Base-by-base conservation (phyloP, 2,797 vertebrate genomes). In the Rhinogobio ventralis region DNA sequence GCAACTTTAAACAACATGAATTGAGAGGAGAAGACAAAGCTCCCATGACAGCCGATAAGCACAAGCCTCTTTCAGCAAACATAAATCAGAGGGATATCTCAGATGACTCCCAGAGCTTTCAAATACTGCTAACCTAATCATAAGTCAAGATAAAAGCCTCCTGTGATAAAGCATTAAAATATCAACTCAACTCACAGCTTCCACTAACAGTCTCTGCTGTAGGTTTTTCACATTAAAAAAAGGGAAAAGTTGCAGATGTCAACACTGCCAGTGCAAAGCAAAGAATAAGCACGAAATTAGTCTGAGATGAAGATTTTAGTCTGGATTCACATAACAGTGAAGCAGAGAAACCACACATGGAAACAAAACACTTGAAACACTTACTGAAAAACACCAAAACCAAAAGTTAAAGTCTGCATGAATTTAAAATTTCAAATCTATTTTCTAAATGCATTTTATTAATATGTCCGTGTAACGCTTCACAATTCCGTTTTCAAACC, bases 71-170 rank as follows among this genome's bases (percentile, higher is more conserved):
- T 87, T 89, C 85, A 86, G 89, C 64, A 84, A 84, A 91, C 88
- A 91, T 66, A 87, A 91, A 92, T 91, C 33, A 39, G 53, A 88
- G 76, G 67, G 57, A 91, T 92, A 88, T 93, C 90, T 89, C 89
- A 90, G 88, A 85, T 92, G 93, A 89, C 90, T 90, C 87, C 89
- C 84, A 74, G 81, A 84, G 85, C 51, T 67, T 87, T 92, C 86
- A 75, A 91, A 93, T 87, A 87, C 89, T 90, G 68, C 83, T 72
- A 85, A 90, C 33, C 86, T 66, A 89, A 93, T 91, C 91, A 92
- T 89, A 88, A 89, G 92, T 89, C 80, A 82, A 89, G 87, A 92
- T 88, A 85, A 93, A 92, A 91, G 85, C 80, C 46, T 75, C 23
- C 69, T 67, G 72, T 62, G 42, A 86, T 42, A 51, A 49, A 49